Evolutionary conservation across 2,888 invertebrate genomes (phyloP).

Genomic region (Tetramorium bicarinatum): DNA sequence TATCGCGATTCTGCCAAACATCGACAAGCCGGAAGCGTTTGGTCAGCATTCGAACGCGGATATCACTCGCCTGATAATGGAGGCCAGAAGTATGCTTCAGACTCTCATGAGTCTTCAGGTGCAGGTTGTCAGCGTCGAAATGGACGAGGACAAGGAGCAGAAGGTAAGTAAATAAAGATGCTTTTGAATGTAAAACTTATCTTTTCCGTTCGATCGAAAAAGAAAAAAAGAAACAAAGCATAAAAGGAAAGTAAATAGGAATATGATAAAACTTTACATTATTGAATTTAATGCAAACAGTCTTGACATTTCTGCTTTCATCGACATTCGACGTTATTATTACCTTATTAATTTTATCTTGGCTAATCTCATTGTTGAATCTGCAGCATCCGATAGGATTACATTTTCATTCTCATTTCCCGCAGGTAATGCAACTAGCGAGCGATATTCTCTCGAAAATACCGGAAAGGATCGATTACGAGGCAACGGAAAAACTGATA

Average conservation of each 20-base stretch:
- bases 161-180: conserved; percentile 87
- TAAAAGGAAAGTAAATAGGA: neutral
- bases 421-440: conserved; percentile 89
- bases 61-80: conserved; percentile 94
- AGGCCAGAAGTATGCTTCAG: conserved; percentile 92
- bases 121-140: conserved; percentile 88
- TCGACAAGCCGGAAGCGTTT: conserved; percentile 95
- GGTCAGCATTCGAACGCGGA: conserved; percentile 97
- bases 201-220: neutral
- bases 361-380: neutral
- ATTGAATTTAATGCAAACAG: neutral
- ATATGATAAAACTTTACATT: neutral
- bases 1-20: conserved; percentile 91
- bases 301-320: neutral
- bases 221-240: neutral
- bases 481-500: conserved; percentile 92
- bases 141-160: conserved; percentile 90
- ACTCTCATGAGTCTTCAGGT: conserved; percentile 93
- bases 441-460: conserved; percentile 91
- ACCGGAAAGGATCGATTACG: conserved; percentile 92
- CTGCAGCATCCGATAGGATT: neutral
- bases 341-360: conserved; percentile 4
- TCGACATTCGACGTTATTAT: neutral
- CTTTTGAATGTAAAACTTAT: neutral
- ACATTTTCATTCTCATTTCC: neutral